These are phyloP conservation scores for Calephelis nemesis DNA, from an alignment of 1,140 invertebrate species.

Conservation along the genomic window DNA sequence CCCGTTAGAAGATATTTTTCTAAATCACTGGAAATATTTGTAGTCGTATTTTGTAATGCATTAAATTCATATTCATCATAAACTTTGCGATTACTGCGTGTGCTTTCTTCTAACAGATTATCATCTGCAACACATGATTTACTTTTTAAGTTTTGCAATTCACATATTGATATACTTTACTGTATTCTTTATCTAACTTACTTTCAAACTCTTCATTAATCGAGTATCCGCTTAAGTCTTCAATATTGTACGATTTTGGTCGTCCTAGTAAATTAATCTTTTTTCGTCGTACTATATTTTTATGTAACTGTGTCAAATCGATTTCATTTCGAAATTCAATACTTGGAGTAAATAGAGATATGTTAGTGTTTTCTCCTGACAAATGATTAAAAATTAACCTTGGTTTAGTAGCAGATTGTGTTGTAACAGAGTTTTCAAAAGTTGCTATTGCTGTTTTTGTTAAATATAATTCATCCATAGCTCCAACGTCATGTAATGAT, in stretches of 20 bases:
- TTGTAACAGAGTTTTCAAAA: constrained; percentile 35
- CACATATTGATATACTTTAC: constrained; percentile 20
- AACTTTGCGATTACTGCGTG: constrained; percentile 32
- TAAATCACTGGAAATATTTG: background rate
- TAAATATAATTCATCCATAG: constrained; percentile 58
- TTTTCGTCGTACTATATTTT: constrained; percentile 29
- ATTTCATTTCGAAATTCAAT: background rate
- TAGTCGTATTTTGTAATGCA: constrained; percentile 25
- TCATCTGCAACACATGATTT: constrained; percentile 56
- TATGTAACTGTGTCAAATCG: constrained; percentile 18
- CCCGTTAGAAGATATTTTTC: background rate
- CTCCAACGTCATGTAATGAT: constrained; percentile 44
- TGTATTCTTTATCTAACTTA: constrained; percentile 40
- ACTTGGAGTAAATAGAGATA: background rate
- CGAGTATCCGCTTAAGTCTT: constrained; percentile 43
- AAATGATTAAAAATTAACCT: background rate
- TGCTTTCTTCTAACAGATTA: constrained; percentile 27
- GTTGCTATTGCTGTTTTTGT: constrained; percentile 54
- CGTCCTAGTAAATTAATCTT: constrained; percentile 44
- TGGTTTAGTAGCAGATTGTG: constrained; percentile 25
- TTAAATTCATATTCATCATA: constrained; percentile 45
- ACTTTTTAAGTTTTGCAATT: constrained; percentile 22
- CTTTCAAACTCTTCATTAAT: constrained; percentile 30
- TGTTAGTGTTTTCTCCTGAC: background rate
- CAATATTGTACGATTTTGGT: constrained; percentile 55